Conservation (phyloP, 2,888 invertebrate genomes). For the Eristalis tenax region DNA sequence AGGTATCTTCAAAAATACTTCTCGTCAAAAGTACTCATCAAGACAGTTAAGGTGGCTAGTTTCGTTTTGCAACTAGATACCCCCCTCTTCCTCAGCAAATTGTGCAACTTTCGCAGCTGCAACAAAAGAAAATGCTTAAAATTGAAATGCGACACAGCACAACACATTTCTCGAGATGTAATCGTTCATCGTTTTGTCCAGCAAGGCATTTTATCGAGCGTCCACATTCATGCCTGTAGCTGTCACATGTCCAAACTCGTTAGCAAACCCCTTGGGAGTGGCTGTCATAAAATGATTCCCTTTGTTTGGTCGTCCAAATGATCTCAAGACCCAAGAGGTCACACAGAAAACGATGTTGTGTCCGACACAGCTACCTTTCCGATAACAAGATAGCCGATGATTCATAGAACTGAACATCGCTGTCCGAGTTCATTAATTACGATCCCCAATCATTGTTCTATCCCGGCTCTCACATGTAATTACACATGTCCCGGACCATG, state of each 20-base stretch:
- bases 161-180: neutral
- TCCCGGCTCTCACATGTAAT: conserved; percentile 48
- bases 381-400: conserved; percentile 45
- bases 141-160: neutral
- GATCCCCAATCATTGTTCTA: conserved; percentile 31
- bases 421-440: conserved; percentile 47
- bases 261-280: neutral
- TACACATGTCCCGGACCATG: conserved; percentile 42
- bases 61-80: too few species aligned
- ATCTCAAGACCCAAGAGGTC: neutral
- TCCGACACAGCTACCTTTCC: neutral
- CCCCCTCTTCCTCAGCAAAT: too few species aligned
- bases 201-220: neutral
- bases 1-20: too few species aligned
- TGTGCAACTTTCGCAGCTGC: neutral
- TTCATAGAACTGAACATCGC: conserved; percentile 34
- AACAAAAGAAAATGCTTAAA: neutral
- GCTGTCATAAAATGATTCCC: neutral
- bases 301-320: neutral
- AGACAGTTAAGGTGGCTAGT: too few species aligned
- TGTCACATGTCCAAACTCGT: neutral
- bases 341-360: neutral
- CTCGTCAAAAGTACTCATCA: too few species aligned
- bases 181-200: neutral
- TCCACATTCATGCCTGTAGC: neutral